These are phyloP conservation scores for Eremobia ochroleuca DNA, from an alignment of 2,888 invertebrate genomes.

Conservation along the genomic window DNA sequence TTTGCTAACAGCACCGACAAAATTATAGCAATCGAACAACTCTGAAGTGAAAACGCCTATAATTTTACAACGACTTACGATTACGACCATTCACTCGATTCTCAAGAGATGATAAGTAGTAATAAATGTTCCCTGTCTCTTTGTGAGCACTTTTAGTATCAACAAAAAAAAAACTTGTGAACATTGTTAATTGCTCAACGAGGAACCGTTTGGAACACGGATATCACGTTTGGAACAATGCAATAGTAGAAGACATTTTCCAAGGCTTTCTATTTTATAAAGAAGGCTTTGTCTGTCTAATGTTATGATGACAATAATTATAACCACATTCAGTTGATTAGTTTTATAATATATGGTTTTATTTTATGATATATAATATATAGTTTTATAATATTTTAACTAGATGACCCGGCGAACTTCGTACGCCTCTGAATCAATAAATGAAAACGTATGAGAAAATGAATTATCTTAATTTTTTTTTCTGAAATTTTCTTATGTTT, in stretches of 20 bases:
- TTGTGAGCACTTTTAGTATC: conserved; percentile 41
- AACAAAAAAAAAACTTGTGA: conserved; percentile 37
- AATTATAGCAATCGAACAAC: conserved; percentile 25
- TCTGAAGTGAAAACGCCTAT: conserved; percentile 22
- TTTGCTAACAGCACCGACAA: conserved; percentile 19
- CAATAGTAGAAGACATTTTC: conserved; percentile 37
- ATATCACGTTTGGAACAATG: conserved; percentile 52
- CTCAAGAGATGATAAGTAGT: conserved; percentile 33
- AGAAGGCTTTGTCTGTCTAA: conserved; percentile 26
- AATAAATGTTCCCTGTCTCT: conserved; percentile 29
- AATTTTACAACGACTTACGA: conserved; percentile 18
- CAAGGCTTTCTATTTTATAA: conserved; percentile 32
- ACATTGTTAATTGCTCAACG: conserved; percentile 43
- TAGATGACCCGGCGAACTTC: no score
- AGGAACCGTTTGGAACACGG: conserved; percentile 43
- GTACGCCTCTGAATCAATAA: no score
- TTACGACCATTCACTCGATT: conserved; percentile 20
- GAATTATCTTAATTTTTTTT: no score
- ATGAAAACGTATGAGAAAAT: no score
- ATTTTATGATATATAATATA: no score
- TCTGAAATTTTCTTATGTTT: no score
- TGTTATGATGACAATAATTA: conserved; percentile 4
- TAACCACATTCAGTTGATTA: not conserved
- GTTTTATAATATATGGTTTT: not conserved
- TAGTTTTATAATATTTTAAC: no score